Base-by-base conservation (phyloP, 2,888 invertebrate genomes). In the Pterostichus niger region DNA sequence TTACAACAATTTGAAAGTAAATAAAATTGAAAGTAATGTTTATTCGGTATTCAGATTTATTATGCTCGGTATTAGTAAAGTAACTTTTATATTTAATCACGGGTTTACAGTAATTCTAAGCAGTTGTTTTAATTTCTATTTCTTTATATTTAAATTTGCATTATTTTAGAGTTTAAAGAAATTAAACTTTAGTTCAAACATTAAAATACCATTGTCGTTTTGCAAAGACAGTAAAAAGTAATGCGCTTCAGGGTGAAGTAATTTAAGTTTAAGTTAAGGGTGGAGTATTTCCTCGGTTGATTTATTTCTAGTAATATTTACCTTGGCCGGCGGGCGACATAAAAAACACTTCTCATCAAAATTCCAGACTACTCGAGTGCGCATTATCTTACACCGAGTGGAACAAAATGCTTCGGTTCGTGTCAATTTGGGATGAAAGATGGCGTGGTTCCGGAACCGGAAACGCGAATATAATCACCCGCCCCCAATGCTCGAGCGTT, bases 361-460 rank as follows among this genome's bases (percentile, higher is more conserved):
- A 80, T 68, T 64, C 68, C 52, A n/a, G 61, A 59, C 61, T 64
- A 61, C 13, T 64, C 24, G 49, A 79, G 54, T 80, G 80, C 80
- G 31, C 80, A 80, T 80, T 80, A 80, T 80, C 80, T 80, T 68
- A 64, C 80, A 49, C 49, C 68, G 68, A 64, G 80, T 68, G 80
- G 80, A 80, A 80, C 80, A 80, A 80, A 80, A 80, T 52, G 80
- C 81, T 82, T 75, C 54, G 68, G 77, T 61, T 68, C 83, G 33
- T 73, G 85, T 84, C 84, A 85, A 84, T 84, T 85, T 85, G 75
- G 81, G 84, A 84, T 85, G 85, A 85, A 85, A 84, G 84, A 85
- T 85, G 85, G 84, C 84, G 78, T 83, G 84, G 52, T 83, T 71
- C 52, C 83, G 83, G 81, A 56, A 71, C 54, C 79, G 24, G 49